These are phyloP conservation scores for Lytechinus pictus DNA, from an alignment of 35 echinoderm and acorn worm species.

Conservation along the genomic window DNA sequence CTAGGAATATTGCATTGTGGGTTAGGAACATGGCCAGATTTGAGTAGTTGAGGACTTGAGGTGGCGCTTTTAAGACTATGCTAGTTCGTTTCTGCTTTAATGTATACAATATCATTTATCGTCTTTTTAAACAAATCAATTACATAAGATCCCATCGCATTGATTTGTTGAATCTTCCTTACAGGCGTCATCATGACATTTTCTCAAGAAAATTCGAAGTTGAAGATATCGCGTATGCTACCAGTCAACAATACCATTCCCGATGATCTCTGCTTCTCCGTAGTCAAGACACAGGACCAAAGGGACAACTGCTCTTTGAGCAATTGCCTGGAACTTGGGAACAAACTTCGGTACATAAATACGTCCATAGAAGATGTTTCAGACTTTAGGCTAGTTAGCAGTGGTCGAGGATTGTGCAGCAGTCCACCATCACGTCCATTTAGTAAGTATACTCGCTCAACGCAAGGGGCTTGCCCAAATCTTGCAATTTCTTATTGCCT, in stretches of 20 bases:
- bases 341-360: no score
- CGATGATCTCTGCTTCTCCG: background rate
- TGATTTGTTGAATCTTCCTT: no score
- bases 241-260: background rate
- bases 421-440: background rate
- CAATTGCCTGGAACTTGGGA: background rate
- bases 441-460: background rate
- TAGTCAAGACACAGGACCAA: background rate
- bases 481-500: no score
- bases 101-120: no score
- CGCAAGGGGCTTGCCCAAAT: no score
- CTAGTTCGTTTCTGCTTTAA: no score
- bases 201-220: background rate
- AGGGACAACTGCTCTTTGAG: background rate
- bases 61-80: no score
- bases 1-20: no score
- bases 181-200: background rate
- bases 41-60: no score
- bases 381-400: background rate
- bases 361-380: background rate
- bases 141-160: no score
- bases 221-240: background rate
- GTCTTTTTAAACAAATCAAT: no score
- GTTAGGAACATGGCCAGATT: no score
- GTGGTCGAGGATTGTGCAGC: background rate